These are phyloP conservation scores for Acanthis flammea DNA, from an alignment of 2,797 vertebrate species.

Conservation along the genomic window DNA sequence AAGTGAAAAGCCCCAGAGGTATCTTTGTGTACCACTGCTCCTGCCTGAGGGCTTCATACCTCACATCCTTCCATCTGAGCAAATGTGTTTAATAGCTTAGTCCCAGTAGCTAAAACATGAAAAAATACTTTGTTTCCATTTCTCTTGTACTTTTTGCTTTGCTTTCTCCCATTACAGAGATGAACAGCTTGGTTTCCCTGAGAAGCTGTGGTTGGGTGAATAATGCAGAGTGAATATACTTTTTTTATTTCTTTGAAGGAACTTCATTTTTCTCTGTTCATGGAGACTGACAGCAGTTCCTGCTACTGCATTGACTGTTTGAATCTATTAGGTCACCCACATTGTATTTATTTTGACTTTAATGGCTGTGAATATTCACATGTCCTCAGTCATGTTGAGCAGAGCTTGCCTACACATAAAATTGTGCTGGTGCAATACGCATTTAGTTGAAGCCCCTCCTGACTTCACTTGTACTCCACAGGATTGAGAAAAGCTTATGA, in stretches of 20 bases:
- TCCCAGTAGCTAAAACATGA: neutral
- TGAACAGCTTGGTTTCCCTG: neutral
- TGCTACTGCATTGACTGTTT: neutral
- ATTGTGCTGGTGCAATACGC: neutral
- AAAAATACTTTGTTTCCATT: neutral
- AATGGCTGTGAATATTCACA: neutral
- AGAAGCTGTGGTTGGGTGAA: neutral
- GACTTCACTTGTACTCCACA: rapidly evolving
- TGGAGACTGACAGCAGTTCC: neutral
- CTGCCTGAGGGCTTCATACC: neutral
- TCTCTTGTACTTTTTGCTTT: neutral
- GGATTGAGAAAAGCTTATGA: slow-evolving; percentile 7
- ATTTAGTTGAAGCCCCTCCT: neutral
- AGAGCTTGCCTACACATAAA: neutral
- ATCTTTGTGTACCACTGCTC: neutral
- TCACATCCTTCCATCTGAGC: neutral
- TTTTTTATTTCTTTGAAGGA: neutral
- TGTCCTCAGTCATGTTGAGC: neutral
- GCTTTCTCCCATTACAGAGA: neutral
- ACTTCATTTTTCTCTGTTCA: neutral
- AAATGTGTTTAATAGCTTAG: rapidly evolving
- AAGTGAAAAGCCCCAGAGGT: neutral
- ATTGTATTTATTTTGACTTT: neutral
- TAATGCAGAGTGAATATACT: neutral
- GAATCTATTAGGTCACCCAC: neutral